Base-by-base conservation (phyloP, 2,797 vertebrate species). In the Argentina silus region DNA sequence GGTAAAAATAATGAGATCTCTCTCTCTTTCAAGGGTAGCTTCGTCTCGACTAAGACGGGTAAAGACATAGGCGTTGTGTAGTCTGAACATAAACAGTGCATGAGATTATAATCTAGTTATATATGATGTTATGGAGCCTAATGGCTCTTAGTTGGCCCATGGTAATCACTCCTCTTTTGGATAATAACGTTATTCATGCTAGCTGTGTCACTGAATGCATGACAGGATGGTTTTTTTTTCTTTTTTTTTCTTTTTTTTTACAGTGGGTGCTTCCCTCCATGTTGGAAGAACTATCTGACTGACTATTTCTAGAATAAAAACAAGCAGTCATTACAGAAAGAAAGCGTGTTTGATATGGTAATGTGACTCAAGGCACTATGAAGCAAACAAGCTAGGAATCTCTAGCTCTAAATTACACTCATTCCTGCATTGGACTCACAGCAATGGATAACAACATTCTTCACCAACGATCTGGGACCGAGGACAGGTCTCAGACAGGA, bases 341-440 rank as follows among this genome's bases (percentile, higher is more conserved):
- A 1, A 15, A 50, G 27, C 48, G 63, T 80, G 61, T 82, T 80
- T 68, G 75, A 84, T 80, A 74, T 78, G 76, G 10, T 77, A 83
- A 86, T 77, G 75, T 73, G 21, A 71, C 14, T 15, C 3, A 12
- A 21, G 55, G 27, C 27, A 36, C 27, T 36, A 36, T 36, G 27
- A 36, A 36, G 27, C 27, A 2, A 36, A 36, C 27, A 55, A 72
- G 47, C n/a, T 42, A 75, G 12, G 0, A 8, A 68, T 62, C 70
- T 48, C n/a, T n/a, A n/a, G n/a, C 57, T 51, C 42, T 59, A 36
- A 36, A 36, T 36, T 1, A 36, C 27, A 2, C 27, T 36, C 27
- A 36, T 36, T 4, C 27, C 27, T 36, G 27, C 27, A 36, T 36
- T 36, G 27, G 27, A 36, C 15, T 51, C 36, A 17, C 15, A 73